phyloP scores from a whole-genome alignment of 2,888 invertebrate genomes.

The Agrotis segetum region DNA sequence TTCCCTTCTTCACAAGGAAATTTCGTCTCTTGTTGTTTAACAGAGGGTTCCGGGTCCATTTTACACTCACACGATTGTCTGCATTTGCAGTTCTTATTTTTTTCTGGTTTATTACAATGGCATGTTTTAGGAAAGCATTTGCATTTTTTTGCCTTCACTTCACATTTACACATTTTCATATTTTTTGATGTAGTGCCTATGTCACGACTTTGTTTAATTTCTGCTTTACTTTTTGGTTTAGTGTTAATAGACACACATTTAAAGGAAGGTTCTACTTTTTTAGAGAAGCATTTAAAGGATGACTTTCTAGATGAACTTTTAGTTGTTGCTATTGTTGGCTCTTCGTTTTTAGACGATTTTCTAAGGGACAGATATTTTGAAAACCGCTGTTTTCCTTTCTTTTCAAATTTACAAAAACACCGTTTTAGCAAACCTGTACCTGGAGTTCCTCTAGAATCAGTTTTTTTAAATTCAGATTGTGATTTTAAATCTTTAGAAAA shows the following conservation, averaged over 20 bases:
- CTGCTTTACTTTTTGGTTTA: slow-evolving; percentile 8
- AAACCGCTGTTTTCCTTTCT: slow-evolving; percentile 52
- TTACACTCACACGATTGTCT: slow-evolving; percentile 7
- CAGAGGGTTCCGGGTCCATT: neutral
- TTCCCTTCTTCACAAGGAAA: slow-evolving; percentile 8
- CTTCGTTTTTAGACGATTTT: neutral
- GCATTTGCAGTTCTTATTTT: slow-evolving; percentile 13
- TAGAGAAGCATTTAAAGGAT: neutral
- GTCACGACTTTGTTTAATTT: slow-evolving; percentile 33
- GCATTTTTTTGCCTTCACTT: slow-evolving; percentile 25
- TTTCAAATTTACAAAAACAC: slow-evolving; percentile 71
- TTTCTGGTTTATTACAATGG: neutral
- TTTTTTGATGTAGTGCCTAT: slow-evolving; percentile 31
- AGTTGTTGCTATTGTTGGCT: neutral
- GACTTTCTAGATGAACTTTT: neutral
- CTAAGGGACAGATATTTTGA: neutral
- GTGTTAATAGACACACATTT: slow-evolving; percentile 19
- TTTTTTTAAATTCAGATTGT: slow-evolving; percentile 36
- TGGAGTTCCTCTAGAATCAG: slow-evolving; percentile 9
- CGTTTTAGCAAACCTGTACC: slow-evolving; percentile 32
- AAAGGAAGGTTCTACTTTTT: slow-evolving; percentile 6
- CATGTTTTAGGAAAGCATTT: slow-evolving; percentile 8
- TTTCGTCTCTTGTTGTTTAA: too few species aligned
- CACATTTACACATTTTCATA: slow-evolving; percentile 60
- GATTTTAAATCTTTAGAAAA: slow-evolving; percentile 14